A percentile compares a stretch with the other conserved stretches of the same genome.
Conservation (phyloP, 2,888 invertebrate species). For the Caenorhabditis sp. region DNA sequence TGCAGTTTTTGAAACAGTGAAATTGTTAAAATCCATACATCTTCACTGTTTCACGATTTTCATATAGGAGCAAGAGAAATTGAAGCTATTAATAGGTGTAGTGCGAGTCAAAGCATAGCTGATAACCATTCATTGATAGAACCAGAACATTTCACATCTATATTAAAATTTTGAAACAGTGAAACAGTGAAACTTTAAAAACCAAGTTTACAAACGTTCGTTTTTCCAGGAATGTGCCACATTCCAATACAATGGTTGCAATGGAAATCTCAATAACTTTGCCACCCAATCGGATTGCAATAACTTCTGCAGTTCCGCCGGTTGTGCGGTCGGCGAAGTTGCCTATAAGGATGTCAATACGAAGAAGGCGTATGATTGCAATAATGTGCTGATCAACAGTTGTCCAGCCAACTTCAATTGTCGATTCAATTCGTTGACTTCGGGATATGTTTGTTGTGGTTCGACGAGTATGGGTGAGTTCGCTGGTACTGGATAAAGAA, state of each 20-base stretch:
- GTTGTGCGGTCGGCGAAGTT: conserved; percentile 65
- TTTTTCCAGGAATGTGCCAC: conserved; percentile 46
- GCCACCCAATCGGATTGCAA: conserved; percentile 58
- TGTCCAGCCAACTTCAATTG: conserved; percentile 67
- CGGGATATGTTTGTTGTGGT: conserved; percentile 66
- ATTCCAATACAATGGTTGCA: conserved; percentile 64
- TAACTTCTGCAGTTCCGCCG: conserved; percentile 67
- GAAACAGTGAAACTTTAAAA: no score
- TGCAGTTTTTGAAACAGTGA: no score
- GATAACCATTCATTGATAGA: no score
- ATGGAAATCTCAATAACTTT: conserved; percentile 64
- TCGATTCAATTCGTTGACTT: conserved; percentile 57
- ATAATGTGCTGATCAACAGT: conserved; percentile 53
- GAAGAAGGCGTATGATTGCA: conserved; percentile 53
- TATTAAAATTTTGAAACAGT: no score
- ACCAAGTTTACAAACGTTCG: no score
- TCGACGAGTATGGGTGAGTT: conserved; percentile 52
- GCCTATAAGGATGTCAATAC: conserved; percentile 65
- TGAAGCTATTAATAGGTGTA: no score
- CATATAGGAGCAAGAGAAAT: no score
- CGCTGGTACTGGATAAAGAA: no score
- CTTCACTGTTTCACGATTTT: no score
- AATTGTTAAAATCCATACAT: no score
- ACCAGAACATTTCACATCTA: no score
- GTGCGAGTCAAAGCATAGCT: no score